Base-by-base conservation (phyloP, 2,797 vertebrate genomes). In the Macroramphosus scolopax region DNA sequence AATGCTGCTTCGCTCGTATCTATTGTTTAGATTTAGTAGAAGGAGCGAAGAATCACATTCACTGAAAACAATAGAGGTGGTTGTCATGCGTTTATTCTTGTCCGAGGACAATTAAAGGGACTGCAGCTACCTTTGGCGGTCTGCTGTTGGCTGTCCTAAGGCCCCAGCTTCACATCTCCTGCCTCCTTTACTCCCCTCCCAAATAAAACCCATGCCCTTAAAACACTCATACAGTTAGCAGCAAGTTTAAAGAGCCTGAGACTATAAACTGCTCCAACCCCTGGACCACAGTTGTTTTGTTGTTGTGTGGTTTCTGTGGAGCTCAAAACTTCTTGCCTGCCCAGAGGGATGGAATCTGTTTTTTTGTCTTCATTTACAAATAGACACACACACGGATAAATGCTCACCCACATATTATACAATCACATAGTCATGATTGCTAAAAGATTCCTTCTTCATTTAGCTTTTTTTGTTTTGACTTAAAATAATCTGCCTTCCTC, bases 281-380 rank as follows among this genome's bases (percentile, higher is more conserved):
- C 45, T 63, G 77, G 71, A 78, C 84, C 84, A 52, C 78, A 80
- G 75, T 84, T 84, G 83, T 86, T 85, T 77, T 87, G 83, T 77
- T 81, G 78, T 69, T 82, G 47, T 60, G 77, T 51, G 79, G 74
- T 76, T 68, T 63, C 60, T 71, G 78, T 68, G 83, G 68, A 57
- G 63, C 72, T 69, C 63, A 53, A 54, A 52, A 42, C 54, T 65
- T 61, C 50, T 40, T 37, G 59, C 63, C 44, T 39, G 66, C 74
- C 76, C 65, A 66, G 63, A 55, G 54, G 59, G 46, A 67, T 68
- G 17, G 22, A 13, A 28, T 69, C 48, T 64, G 53, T 55, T 28
- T 41, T 55, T 36, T 15, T 44, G 8, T 16, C n/a, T 42, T 30
- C 34, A 36, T 49, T 52, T 55, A 38, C 43, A 51, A 33, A 62